These are phyloP conservation scores for Acleris emargana DNA, from an alignment of 2,888 invertebrate species.

Conservation along the genomic window DNA sequence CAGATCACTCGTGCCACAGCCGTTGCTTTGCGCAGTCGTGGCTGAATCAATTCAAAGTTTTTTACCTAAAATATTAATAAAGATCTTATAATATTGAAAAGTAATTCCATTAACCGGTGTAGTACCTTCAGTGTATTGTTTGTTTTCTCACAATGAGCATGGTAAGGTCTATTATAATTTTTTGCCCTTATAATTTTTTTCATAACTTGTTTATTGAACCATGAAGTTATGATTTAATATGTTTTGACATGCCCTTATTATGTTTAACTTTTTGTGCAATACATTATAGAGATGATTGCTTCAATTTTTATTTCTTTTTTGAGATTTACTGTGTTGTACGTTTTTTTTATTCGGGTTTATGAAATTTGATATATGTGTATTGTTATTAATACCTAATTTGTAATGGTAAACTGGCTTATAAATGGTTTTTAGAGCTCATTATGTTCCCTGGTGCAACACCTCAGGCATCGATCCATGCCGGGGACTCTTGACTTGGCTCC, in stretches of 20 bases:
- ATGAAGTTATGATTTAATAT: constrained; percentile 81
- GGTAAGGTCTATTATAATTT: constrained; percentile 76
- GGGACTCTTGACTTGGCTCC: constrained; percentile 77
- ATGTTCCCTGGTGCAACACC: constrained; percentile 46
- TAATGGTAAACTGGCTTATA: constrained; percentile 43
- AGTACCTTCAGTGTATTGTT: constrained; percentile 67
- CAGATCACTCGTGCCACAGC: constrained; percentile 68
- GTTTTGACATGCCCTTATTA: constrained; percentile 78
- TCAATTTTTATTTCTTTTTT: constrained; percentile 35
- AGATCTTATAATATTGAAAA: constrained; percentile 60
- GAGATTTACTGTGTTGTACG: constrained; percentile 32
- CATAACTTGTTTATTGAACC: constrained; percentile 69
- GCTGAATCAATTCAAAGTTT: constrained; percentile 56
- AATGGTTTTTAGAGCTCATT: constrained; percentile 43
- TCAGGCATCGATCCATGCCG: constrained; percentile 72
- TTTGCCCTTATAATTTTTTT: constrained; percentile 61
- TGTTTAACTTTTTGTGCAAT: constrained; percentile 46
- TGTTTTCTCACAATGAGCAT: constrained; percentile 75
- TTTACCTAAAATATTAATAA: constrained; percentile 55
- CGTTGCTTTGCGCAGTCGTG: constrained; percentile 70
- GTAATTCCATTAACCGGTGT: constrained; percentile 65
- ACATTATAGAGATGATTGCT: constrained; percentile 42
- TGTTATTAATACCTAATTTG: constrained; percentile 49
- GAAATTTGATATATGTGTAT: constrained; percentile 63
- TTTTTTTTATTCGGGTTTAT: constrained; percentile 43